A percentile compares a stretch with the other conserved stretches of the same genome.
These are phyloP conservation scores for Heliconius melpomene DNA, from an alignment of 1,140 invertebrate genomes.

Conservation along the genomic window DNA sequence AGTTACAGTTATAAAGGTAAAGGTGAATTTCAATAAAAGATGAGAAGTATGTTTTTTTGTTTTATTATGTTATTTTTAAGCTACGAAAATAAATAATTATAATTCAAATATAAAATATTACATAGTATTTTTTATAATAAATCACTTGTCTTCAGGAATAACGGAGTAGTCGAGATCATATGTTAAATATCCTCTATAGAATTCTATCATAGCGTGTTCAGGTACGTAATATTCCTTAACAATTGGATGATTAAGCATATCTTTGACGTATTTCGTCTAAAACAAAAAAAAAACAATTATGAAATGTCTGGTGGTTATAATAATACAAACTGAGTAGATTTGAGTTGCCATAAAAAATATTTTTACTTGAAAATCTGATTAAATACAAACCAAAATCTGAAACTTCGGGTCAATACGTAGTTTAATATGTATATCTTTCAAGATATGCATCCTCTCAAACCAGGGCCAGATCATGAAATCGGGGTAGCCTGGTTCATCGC, in stretches of 20 bases:
- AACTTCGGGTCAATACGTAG: constrained; percentile 52
- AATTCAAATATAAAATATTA: too few relatives aligned
- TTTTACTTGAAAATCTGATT: not conserved
- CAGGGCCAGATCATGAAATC: constrained; percentile 96
- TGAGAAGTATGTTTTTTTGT: too few relatives aligned
- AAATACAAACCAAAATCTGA: constrained; percentile 54
- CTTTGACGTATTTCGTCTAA: constrained; percentile 54
- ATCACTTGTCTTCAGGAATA: not conserved
- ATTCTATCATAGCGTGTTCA: constrained; percentile 48
- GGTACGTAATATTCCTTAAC: constrained; percentile 58
- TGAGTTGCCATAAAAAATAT: not conserved
- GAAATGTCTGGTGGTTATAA: too few relatives aligned
- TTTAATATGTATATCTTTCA: constrained; percentile 48
- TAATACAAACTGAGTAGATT: not conserved
- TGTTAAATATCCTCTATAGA: constrained; percentile 20
- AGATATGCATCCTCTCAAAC: constrained; percentile 86
- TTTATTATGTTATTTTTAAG: too few relatives aligned
- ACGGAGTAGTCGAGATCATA: not conserved
- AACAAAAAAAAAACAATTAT: constrained; percentile 31
- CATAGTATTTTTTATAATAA: not conserved
- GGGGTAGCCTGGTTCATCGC: constrained; percentile 87
- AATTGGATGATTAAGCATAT: constrained; percentile 61
- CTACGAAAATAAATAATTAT: too few relatives aligned
- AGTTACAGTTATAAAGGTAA: too few relatives aligned
- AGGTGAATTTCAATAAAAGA: too few relatives aligned